Base-by-base conservation (phyloP, 1,140 invertebrate species). In the Pogonognathellus flavescens region DNA sequence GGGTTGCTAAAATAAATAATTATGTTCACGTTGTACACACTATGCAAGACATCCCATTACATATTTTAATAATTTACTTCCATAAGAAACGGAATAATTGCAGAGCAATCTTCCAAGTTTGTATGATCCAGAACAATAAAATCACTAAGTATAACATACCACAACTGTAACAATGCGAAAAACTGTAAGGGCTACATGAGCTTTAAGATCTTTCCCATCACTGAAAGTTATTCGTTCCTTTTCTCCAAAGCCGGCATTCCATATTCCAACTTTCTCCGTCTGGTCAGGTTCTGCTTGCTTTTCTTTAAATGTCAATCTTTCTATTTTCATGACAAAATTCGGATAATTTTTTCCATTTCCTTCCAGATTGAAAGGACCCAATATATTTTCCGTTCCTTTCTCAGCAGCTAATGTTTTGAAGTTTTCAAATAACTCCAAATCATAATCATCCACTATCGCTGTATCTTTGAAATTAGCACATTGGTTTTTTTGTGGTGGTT, bases 141-240 rank as follows among this genome's bases (percentile, higher is more conserved):
- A n/a, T n/a, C n/a, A n/a, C n/a, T n/a, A n/a, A n/a, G n/a, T n/a
- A n/a, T n/a, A 57, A 89, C 91, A 90, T 90, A 95, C 94, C 90
- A 94, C 92, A 9, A 95, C 93, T 0, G 95, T 95, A 8, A 95
- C 95, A 60, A 97, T 93, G 76, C 95, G 93, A 90, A 96, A 97
- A 9, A 95, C 94, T 62, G 95, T 94, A 88, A 95, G 93, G 2
- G 95, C 95, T 0, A 94, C 94, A 80, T 95, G 94, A 90, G 95
- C 95, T 76, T 92, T 93, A 90, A 96, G 94, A 20, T 92, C 92
- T 66, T 93, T 91, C 10, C 93, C 92, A 88, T 94, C 93, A 18
- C 92, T 91, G n/a, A 95, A 91, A 10, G 91, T 90, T 11, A 95
- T 89, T 0, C 92, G 92, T 82, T 93, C 93, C 18, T 66, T 60